phyloP scores from a whole-genome alignment of 2,113 vertebrate genomes.

The Coturnix japonica region DNA sequence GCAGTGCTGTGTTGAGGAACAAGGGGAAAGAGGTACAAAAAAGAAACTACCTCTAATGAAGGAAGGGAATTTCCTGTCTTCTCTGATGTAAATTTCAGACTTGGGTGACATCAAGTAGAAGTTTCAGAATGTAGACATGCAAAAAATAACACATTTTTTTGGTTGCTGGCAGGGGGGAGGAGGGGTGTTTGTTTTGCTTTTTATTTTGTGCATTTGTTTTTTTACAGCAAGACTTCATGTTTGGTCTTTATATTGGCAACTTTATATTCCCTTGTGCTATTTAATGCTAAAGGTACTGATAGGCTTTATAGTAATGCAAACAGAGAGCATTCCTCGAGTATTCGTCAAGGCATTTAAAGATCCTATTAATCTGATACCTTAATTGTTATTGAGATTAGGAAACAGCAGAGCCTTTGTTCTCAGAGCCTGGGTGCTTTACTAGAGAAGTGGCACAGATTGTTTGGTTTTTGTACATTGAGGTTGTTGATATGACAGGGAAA shows the following conservation, averaged over 20 bases:
- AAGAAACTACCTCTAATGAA: neutral
- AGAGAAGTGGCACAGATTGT: constrained; percentile 45
- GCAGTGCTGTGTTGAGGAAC: constrained; percentile 6
- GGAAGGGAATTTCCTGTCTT: constrained; percentile 39
- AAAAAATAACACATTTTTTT: neutral
- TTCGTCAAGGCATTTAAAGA: constrained; percentile 70
- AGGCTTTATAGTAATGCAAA: constrained; percentile 71
- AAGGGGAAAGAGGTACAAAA: neutral
- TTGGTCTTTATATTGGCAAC: constrained; percentile 3
- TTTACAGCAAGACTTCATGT: neutral
- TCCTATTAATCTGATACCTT: constrained; percentile 74
- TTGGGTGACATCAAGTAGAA: neutral
- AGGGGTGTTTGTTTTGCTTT: neutral
- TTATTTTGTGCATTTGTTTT: neutral
- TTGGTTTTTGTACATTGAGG: constrained; percentile 56
- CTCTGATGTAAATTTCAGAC: neutral
- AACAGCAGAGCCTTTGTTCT: constrained; percentile 71
- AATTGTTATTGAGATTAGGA: constrained; percentile 70
- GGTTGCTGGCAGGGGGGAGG: too few relatives aligned
- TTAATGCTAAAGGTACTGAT: constrained; percentile 60
- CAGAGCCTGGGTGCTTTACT: neutral
- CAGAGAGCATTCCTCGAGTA: constrained; percentile 54
- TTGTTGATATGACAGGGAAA: constrained; percentile 42
- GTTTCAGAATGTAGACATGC: neutral
- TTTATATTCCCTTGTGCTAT: constrained; percentile 63